A percentile compares a stretch with the other conserved stretches of the same genome.
Conservation (phyloP, 2,797 vertebrate species). For the Phalloptychus januarius region DNA sequence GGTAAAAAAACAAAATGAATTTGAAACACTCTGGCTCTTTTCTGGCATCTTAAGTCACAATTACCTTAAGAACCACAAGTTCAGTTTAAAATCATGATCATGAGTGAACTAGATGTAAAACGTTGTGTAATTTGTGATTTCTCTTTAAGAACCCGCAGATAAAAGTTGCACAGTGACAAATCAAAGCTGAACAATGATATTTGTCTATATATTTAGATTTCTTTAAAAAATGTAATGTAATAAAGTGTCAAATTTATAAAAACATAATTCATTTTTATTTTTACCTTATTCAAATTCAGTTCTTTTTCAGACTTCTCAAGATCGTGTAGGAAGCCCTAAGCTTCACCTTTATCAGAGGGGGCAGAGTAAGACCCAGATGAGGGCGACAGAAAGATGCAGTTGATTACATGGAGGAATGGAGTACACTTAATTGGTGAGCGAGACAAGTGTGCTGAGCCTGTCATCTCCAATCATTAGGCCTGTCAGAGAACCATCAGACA, state of each 20-base stretch:
- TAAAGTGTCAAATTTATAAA: not conserved
- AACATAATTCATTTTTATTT: not conserved
- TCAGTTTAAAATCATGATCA: not conserved
- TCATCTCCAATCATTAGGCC: constrained; percentile 99
- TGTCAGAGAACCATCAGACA: constrained; percentile 99
- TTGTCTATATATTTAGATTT: not conserved
- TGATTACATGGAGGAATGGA: constrained; percentile 98
- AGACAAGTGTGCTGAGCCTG: constrained; percentile 96
- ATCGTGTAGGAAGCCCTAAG: constrained; percentile 45
- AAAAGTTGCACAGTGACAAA: not conserved
- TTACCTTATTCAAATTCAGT: not conserved
- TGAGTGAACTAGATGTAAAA: not conserved
- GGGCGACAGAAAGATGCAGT: constrained; percentile 91
- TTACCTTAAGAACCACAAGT: not conserved
- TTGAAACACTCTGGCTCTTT: not conserved
- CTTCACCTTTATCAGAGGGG: constrained; percentile 88
- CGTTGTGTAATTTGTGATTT: not conserved
- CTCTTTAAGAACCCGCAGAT: not conserved
- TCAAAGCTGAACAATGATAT: not conserved
- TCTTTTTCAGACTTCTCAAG: not conserved
- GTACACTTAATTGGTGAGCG: constrained; percentile 98
- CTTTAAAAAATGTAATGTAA: not conserved
- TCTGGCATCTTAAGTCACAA: not conserved
- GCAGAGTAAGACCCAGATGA: constrained; percentile 33
- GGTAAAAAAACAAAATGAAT: not conserved